These are phyloP conservation scores for Ochotona curzoniae DNA, from an alignment of 2,113 vertebrate genomes.

Conservation along the genomic window DNA sequence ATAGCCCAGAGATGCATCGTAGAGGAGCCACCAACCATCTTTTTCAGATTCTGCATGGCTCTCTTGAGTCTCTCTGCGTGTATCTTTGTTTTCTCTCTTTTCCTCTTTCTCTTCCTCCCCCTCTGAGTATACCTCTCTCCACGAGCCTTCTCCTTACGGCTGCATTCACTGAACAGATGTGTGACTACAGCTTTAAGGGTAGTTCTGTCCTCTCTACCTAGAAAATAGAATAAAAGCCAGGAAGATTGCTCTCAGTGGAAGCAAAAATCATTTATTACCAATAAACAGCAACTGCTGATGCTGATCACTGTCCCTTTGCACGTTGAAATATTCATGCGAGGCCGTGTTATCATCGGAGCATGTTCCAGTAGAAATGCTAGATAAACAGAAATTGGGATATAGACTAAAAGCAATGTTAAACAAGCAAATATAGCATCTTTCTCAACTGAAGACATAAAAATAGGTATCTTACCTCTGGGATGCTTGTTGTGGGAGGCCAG, in stretches of 20 bases:
- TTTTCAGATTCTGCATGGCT: slow-evolving; percentile 13
- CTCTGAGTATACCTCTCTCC: neutral
- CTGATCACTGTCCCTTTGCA: slow-evolving; percentile 47
- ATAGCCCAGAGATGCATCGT: neutral
- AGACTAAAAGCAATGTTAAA: slow-evolving; percentile 24
- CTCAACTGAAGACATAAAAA: slow-evolving; percentile 53
- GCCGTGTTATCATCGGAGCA: slow-evolving; percentile 24
- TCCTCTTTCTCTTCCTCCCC: too few relatives aligned
- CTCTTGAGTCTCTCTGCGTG: neutral
- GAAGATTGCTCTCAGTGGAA: slow-evolving; percentile 65
- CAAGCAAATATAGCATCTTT: slow-evolving; percentile 56
- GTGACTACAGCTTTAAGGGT: slow-evolving; percentile 59
- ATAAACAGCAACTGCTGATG: slow-evolving; percentile 65
- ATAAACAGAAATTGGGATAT: slow-evolving; percentile 48
- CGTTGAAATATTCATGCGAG: slow-evolving; percentile 59
- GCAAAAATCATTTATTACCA: slow-evolving; percentile 75
- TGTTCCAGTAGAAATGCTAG: slow-evolving; percentile 15
- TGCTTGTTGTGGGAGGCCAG: neutral
- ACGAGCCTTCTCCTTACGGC: neutral
- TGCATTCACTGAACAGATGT: slow-evolving; percentile 43
- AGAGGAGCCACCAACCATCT: neutral
- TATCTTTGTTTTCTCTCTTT: neutral
- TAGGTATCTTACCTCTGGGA: slow-evolving; percentile 21
- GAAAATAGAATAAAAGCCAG: slow-evolving; percentile 68
- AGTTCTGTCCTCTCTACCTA: slow-evolving; percentile 60